Base-by-base conservation (phyloP, 2,113 vertebrate genomes). In the Sinocyclocheilus rhinocerous region DNA sequence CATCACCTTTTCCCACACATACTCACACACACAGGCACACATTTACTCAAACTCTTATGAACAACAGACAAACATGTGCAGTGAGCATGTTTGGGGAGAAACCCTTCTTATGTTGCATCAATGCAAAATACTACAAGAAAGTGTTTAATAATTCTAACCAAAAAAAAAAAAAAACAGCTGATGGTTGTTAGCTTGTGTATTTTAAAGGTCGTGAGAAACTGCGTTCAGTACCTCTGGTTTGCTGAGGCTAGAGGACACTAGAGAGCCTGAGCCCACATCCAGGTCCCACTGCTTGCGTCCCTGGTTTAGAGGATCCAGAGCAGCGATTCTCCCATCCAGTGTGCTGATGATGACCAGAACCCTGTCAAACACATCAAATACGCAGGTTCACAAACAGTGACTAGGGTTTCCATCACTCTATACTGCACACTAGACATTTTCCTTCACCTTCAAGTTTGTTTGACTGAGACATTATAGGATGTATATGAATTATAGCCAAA, bases 201-300 rank as follows among this genome's bases (percentile, higher is more conserved):
- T 52, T 52, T 55, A 69, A 69, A 33, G 16, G 15, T 18, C 36
- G 67, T 36, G 29, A 70, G 29, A 70, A 70, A 20, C 7, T 48
- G 45, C 55, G 3, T 82, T 16, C 16, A 9, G 15, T 92, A 99
- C 98, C 97, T 98, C 98, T 73, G 97, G 97, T 91, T 98, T 99
- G 94, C 97, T 99, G 84, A 99, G 96, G 87, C 97, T 99, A 91
- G 98, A 98, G 24, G 97, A 98, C 85, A 99, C 96, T 89, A 99
- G 94, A 90, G 97, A 96, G 59, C 98, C 97, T 0, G 98, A 98
- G 67, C 96, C 97, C n/a, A 98, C 96, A 22, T 99, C 98, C 85
- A 99, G 94, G 91, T 99, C 97, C 98, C 98, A 99, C 88, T 97
- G 97, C 88, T 99, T 98, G 88, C 95, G 95, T 57, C 98, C 98